These are phyloP conservation scores for Sorex maritimensis DNA, from an alignment of 2,797 vertebrate species.

Conservation along the genomic window DNA sequence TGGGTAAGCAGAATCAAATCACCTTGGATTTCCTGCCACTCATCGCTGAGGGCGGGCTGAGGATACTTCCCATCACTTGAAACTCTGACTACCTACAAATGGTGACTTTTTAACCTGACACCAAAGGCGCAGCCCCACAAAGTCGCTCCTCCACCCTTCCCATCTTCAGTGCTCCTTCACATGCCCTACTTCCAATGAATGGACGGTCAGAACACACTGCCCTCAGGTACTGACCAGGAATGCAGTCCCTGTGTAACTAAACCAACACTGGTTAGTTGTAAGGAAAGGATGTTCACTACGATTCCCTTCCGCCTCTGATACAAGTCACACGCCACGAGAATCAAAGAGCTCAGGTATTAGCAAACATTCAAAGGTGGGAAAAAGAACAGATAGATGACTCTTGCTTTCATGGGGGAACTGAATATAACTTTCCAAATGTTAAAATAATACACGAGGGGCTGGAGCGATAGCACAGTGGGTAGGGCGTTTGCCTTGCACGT, in stretches of 20 bases:
- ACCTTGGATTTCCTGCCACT: not conserved
- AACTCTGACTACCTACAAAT: not conserved
- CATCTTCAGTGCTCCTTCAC: constrained; percentile 25
- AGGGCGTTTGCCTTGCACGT: too few relatives aligned
- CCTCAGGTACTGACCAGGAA: too few relatives aligned
- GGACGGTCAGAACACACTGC: not conserved
- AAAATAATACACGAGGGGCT: constrained; percentile 28
- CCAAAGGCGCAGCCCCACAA: constrained; percentile 6
- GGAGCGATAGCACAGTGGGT: too few relatives aligned
- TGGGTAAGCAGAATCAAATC: not conserved
- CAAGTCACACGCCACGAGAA: constrained; percentile 5
- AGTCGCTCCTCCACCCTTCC: not conserved
- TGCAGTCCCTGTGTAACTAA: not conserved
- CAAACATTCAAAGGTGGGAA: constrained; percentile 35
- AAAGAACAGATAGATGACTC: not conserved
- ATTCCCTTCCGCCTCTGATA: not conserved
- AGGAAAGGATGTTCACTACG: not conserved
- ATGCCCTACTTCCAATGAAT: not conserved
- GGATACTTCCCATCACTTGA: not conserved
- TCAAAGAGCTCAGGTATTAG: not conserved
- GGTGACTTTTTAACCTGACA: not conserved
- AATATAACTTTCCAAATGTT: constrained; percentile 21
- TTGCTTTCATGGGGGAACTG: constrained; percentile 11
- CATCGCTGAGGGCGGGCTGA: not conserved
- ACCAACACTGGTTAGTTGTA: not conserved